These are phyloP conservation scores for Parnassius apollo DNA, from an alignment of 2,888 invertebrate genomes.

Conservation along the genomic window DNA sequence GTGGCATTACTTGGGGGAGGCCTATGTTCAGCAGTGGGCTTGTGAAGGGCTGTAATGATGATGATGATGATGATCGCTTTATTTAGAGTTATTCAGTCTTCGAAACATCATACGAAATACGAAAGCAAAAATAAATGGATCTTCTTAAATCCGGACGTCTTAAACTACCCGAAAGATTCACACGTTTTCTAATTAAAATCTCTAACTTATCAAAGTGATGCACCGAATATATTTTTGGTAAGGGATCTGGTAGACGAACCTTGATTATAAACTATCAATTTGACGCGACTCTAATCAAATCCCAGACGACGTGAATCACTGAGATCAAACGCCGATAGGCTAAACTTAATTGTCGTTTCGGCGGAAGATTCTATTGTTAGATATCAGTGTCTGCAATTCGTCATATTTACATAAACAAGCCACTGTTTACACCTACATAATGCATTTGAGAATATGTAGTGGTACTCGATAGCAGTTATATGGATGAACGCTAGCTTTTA, in stretches of 20 bases:
- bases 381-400: background rate
- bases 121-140: too few relatives aligned
- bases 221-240: constrained; percentile 19
- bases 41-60: too few relatives aligned
- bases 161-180: background rate
- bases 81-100: too few relatives aligned
- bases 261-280: constrained; percentile 21
- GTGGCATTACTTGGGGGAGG: too few relatives aligned
- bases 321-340: constrained; percentile 9
- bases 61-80: too few relatives aligned
- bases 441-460: too few relatives aligned
- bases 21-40: too few relatives aligned
- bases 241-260: constrained; percentile 4
- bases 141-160: constrained; percentile 13
- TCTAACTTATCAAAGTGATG: constrained; percentile 9
- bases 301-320: constrained; percentile 2
- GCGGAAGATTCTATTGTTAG: background rate
- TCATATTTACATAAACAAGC: too few relatives aligned
- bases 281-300: constrained; percentile 13
- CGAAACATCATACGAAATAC: too few relatives aligned
- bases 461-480: too few relatives aligned
- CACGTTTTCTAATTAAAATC: constrained; percentile 8
- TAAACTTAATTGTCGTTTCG: background rate
- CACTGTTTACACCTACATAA: too few relatives aligned
- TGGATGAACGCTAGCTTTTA: too few relatives aligned